These are phyloP conservation scores for Nomada goodeniana DNA, from an alignment of 2,888 invertebrate species.

Conservation along the genomic window DNA sequence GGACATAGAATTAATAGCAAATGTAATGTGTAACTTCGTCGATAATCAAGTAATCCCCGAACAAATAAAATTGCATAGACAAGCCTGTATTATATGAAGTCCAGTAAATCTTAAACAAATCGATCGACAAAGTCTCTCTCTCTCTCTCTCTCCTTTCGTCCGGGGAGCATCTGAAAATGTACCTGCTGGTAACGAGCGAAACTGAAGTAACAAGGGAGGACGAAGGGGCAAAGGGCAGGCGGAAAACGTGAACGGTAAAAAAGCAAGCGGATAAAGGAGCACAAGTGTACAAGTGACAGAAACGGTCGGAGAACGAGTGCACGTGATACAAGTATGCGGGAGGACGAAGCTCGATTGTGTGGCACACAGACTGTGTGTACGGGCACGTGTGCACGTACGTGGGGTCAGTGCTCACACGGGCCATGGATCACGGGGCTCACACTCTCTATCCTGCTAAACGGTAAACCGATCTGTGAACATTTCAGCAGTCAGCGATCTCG, in stretches of 20 bases:
- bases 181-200: constrained; percentile 9
- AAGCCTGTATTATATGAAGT: neutral
- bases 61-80: neutral
- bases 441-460: constrained; percentile 83
- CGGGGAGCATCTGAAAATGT: neutral
- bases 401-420: constrained; percentile 71
- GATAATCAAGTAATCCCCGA: neutral
- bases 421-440: constrained; percentile 80
- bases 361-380: neutral
- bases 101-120: neutral
- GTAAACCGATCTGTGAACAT: constrained; percentile 84
- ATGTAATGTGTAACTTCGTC: neutral
- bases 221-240: neutral
- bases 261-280: constrained; percentile 46
- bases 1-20: no score
- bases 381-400: constrained; percentile 28
- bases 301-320: constrained; percentile 13
- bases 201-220: constrained; percentile 13
- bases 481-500: constrained; percentile 84
- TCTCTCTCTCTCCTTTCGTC: no score
- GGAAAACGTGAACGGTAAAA: constrained; percentile 27
- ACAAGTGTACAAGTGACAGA: constrained; percentile 36
- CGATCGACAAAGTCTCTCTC: constrained; percentile 16
- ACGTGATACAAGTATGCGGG: constrained; percentile 21
- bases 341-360: constrained; percentile 31